Evolutionary conservation across 2,113 vertebrate genomes (phyloP).

Genomic region (Grantiella picta): DNA sequence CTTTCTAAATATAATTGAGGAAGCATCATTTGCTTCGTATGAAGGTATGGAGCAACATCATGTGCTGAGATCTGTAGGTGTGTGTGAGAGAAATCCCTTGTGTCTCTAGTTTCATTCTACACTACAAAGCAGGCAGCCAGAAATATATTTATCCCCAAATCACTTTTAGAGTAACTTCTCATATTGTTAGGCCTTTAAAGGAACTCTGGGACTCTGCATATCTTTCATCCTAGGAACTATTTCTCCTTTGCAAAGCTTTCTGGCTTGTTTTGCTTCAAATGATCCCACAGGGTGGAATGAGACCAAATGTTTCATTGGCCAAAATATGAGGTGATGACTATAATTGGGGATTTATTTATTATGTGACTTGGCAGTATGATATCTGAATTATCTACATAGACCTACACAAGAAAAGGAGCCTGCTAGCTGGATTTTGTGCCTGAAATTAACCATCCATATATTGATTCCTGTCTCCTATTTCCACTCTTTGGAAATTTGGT

Average conservation of each 20-base stretch:
- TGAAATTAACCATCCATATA: not conserved
- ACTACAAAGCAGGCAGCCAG: not conserved
- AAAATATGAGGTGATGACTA: not conserved
- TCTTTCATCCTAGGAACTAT: not conserved
- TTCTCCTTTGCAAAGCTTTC: not conserved
- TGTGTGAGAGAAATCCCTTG: not conserved
- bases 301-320: not conserved
- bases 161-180: not conserved
- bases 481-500: not conserved
- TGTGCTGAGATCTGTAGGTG: not conserved
- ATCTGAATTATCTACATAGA: not conserved
- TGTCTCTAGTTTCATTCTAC: not conserved
- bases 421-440: not conserved
- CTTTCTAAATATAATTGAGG: not conserved
- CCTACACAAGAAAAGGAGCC: not conserved
- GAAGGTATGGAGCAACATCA: not conserved
- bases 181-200: not conserved
- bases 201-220: not conserved
- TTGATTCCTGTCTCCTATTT: not conserved
- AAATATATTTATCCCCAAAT: not conserved
- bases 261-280: not conserved
- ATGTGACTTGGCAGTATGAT: not conserved
- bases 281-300: not conserved
- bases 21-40: not conserved
- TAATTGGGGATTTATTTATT: not conserved